Conservation (phyloP, 2,113 vertebrate genomes). For the Takifugu flavidus region DNA sequence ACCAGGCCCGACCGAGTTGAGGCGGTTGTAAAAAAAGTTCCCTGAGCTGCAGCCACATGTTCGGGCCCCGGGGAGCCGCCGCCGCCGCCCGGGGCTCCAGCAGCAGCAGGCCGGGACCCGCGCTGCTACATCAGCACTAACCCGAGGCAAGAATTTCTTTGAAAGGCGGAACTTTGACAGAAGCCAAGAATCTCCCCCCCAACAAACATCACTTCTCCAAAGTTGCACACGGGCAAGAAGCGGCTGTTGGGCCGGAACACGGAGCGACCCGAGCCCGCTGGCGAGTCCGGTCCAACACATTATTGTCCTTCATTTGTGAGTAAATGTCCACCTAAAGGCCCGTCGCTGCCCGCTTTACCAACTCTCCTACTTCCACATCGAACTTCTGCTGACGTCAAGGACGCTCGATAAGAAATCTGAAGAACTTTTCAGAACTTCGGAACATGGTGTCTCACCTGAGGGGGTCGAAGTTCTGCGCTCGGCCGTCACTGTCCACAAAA, state of each 20-base stretch:
- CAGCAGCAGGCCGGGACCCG: too few relatives aligned
- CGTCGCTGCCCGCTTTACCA: neutral
- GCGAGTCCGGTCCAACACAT: too few relatives aligned
- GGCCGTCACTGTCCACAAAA: neutral
- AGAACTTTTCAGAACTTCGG: constrained; percentile 48
- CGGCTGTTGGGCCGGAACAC: neutral
- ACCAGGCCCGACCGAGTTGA: too few relatives aligned
- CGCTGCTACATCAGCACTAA: too few relatives aligned
- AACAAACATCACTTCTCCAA: neutral
- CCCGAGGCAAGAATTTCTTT: neutral
- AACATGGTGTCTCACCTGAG: constrained; percentile 43
- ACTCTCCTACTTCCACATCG: constrained; percentile 26
- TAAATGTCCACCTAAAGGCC: neutral
- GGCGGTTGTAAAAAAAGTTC: too few relatives aligned
- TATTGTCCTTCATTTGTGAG: too few relatives aligned
- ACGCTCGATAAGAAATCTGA: constrained; percentile 12
- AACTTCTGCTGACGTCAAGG: constrained; percentile 50
- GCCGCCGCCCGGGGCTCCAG: too few relatives aligned
- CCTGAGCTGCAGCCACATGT: too few relatives aligned
- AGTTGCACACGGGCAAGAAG: neutral
- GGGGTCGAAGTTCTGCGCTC: constrained; percentile 10
- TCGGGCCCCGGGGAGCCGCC: too few relatives aligned
- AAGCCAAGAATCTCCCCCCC: neutral
- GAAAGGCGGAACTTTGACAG: neutral
- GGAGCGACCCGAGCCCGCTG: too few relatives aligned